These are phyloP conservation scores for Ellobius talpinus DNA, from an alignment of 2,113 vertebrate species.

Conservation along the genomic window DNA sequence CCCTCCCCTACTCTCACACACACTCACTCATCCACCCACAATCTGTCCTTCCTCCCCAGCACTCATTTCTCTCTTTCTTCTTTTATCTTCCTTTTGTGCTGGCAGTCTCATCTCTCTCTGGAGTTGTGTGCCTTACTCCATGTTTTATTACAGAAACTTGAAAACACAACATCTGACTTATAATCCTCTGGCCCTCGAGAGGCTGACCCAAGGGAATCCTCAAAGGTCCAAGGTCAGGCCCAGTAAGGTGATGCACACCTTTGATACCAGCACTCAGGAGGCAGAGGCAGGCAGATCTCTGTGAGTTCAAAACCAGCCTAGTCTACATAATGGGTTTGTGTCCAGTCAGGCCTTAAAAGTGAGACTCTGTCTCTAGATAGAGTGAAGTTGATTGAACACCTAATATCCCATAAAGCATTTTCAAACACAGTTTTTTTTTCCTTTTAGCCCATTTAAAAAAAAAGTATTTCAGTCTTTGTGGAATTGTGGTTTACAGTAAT, in stretches of 20 bases:
- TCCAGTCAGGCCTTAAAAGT: not conserved
- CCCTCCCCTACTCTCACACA: no score
- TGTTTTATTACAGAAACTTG: slow-evolving; percentile 44
- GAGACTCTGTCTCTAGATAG: not conserved
- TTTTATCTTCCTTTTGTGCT: not conserved
- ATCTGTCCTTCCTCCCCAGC: not conserved
- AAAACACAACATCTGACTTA: not conserved
- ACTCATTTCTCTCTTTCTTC: not conserved
- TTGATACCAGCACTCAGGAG: not conserved
- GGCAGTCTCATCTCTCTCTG: not conserved
- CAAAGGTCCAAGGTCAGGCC: not conserved
- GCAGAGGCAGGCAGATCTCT: not conserved
- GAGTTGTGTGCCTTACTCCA: slow-evolving; percentile 2
- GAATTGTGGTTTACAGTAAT: slow-evolving; percentile 18
- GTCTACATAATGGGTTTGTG: not conserved
- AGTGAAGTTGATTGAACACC: not conserved
- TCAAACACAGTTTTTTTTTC: slow-evolving; percentile 37
- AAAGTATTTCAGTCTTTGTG: not conserved
- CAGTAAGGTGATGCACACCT: not conserved
- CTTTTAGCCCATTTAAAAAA: not conserved
- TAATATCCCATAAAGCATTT: slow-evolving; percentile 35
- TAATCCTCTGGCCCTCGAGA: not conserved
- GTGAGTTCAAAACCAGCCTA: not conserved
- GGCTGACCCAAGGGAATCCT: not conserved
- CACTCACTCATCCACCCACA: not conserved